phyloP scores from a whole-genome alignment of 2,797 vertebrate genomes.

The Spea hammondii region DNA sequence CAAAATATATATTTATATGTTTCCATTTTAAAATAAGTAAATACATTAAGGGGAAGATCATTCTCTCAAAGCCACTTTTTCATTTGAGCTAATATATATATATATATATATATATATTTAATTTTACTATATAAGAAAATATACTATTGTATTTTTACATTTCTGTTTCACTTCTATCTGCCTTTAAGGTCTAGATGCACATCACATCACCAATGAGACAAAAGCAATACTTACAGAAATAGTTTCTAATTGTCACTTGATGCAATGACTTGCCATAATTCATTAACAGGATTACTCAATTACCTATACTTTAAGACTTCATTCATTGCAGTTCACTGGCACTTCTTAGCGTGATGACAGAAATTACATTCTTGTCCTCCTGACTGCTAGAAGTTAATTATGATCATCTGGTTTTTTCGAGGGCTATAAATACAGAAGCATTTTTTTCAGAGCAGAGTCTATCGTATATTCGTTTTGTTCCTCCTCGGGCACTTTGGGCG shows the following conservation, averaged over 20 bases:
- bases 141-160: no score
- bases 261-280: slow-evolving; percentile 40
- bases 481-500: no score
- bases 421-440: background rate
- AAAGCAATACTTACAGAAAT: slow-evolving; percentile 32
- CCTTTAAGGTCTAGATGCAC: slow-evolving; percentile 7
- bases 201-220: slow-evolving; percentile 13
- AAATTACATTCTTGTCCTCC: slow-evolving; percentile 3
- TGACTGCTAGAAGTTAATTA: slow-evolving; percentile 18
- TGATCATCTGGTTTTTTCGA: background rate
- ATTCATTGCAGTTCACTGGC: slow-evolving; percentile 19
- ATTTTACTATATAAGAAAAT: no score
- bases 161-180: background rate
- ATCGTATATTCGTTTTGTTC: no score
- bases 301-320: slow-evolving; percentile 19
- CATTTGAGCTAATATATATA: no score
- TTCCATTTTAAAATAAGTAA: no score
- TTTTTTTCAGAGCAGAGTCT: background rate
- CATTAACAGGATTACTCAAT: slow-evolving; percentile 32
- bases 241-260: slow-evolving; percentile 38
- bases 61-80: no score
- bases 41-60: no score
- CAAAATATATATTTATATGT: no score
- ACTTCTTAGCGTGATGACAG: slow-evolving; percentile 23
- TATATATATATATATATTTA: no score